These are phyloP conservation scores for Odontomachus brunneus DNA, from an alignment of 1,140 invertebrate species.

Conservation along the genomic window DNA sequence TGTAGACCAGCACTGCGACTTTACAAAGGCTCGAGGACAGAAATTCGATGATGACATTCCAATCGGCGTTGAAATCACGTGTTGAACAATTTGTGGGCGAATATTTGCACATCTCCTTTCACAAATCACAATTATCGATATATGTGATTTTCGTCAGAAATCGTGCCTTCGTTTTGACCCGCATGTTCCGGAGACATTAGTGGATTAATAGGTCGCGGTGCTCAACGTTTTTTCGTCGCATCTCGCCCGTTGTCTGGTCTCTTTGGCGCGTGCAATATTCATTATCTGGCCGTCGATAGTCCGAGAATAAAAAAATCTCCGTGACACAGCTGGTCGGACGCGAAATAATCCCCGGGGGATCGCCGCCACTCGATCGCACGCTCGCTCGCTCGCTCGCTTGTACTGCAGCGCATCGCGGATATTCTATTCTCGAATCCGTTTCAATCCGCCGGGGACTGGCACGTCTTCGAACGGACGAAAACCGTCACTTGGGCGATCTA, in stretches of 20 bases:
- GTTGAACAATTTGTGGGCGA: too few relatives aligned
- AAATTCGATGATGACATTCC: too few relatives aligned
- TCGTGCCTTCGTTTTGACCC: too few relatives aligned
- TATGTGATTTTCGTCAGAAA: too few relatives aligned
- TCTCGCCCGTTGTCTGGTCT: background rate
- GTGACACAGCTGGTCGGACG: conserved; percentile 16
- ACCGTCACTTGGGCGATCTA: conserved; percentile 42
- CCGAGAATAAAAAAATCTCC: conserved; percentile 8
- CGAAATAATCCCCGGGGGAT: conserved; percentile 2
- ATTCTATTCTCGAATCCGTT: conserved; percentile 9
- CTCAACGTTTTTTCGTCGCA: background rate
- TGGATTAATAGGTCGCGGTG: background rate
- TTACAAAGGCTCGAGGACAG: too few relatives aligned
- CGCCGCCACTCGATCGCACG: background rate
- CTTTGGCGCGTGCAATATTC: conserved; percentile 37
- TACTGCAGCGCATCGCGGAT: background rate
- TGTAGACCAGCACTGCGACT: too few relatives aligned
- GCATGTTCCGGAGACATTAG: background rate
- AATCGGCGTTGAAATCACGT: too few relatives aligned
- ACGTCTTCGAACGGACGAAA: conserved; percentile 25
- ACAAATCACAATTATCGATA: too few relatives aligned
- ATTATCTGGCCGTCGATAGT: conserved; percentile 21
- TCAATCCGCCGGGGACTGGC: background rate
- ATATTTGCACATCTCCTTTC: too few relatives aligned
- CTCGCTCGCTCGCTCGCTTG: background rate